These are phyloP conservation scores for Eumerus sabulonum DNA, from an alignment of 2,888 invertebrate genomes.

Conservation along the genomic window DNA sequence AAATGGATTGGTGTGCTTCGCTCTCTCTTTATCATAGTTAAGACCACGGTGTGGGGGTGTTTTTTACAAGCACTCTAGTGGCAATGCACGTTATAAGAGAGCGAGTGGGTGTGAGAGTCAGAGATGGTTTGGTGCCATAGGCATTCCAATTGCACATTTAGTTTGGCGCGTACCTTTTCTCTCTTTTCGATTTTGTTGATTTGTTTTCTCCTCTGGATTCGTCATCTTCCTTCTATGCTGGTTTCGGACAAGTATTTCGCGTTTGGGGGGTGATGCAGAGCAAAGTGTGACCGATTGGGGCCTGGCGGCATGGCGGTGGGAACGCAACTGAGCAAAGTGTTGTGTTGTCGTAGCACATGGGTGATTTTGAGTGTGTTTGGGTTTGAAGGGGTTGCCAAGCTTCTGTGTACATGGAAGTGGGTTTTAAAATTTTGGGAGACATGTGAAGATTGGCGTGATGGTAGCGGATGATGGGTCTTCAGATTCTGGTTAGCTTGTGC, in stretches of 20 bases:
- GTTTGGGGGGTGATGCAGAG: constrained; percentile 26
- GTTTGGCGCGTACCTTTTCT: constrained; percentile 7
- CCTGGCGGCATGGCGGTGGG: background rate
- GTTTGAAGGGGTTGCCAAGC: constrained; percentile 31
- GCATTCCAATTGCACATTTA: constrained; percentile 9
- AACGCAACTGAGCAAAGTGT: constrained; percentile 21
- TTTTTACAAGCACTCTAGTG: too few relatives aligned
- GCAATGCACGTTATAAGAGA: background rate
- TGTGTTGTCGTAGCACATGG: constrained; percentile 53
- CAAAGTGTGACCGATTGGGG: constrained; percentile 44
- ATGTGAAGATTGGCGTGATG: too few relatives aligned
- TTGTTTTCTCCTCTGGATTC: constrained; percentile 16
- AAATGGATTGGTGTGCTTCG: constrained; percentile 7
- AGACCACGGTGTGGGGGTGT: background rate
- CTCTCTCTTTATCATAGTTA: constrained; percentile 7
- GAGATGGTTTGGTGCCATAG: constrained; percentile 23
- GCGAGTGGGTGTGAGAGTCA: constrained; percentile 2
- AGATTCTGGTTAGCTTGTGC: too few relatives aligned
- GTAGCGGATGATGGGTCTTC: too few relatives aligned
- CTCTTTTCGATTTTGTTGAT: constrained; percentile 28
- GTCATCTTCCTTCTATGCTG: constrained; percentile 30
- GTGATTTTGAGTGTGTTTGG: constrained; percentile 22
- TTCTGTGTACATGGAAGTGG: background rate
- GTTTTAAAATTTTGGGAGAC: too few relatives aligned
- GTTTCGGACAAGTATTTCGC: constrained; percentile 48